These are phyloP conservation scores for Palythoa grandis DNA, from an alignment of 92 coral and sea anemone species.

Conservation along the genomic window DNA sequence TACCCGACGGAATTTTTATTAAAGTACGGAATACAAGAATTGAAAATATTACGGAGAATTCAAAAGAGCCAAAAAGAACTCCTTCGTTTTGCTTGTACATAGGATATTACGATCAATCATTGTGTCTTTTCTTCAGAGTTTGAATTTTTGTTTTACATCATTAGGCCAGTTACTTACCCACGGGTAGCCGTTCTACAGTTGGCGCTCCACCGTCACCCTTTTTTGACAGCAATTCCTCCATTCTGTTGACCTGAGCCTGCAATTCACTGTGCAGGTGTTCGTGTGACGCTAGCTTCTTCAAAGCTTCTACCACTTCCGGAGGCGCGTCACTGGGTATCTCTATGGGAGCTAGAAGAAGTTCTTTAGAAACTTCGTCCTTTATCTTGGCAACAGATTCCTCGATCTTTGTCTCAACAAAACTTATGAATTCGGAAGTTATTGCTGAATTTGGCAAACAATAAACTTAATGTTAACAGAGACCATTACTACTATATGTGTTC, in stretches of 20 bases:
- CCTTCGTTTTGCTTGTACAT: no score
- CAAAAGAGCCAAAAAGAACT: no score
- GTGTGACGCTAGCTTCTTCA: conserved; percentile 55
- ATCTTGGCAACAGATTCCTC: conserved; percentile 24
- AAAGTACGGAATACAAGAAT: no score
- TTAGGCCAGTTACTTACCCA: conserved; percentile 7
- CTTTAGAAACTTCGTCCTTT: conserved; percentile 30
- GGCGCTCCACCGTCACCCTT: conserved; percentile 16
- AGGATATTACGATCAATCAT: no score
- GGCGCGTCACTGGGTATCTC: conserved; percentile 63
- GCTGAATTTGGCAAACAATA: background rate
- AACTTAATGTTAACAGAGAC: background rate
- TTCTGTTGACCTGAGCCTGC: conserved; percentile 45
- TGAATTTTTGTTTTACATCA: no score
- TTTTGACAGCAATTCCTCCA: conserved; percentile 10
- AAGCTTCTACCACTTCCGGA: conserved; percentile 53
- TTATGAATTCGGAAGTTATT: conserved; percentile 7
- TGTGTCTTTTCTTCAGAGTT: no score
- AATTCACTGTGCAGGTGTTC: conserved; percentile 41
- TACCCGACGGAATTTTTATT: no score
- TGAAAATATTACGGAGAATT: no score
- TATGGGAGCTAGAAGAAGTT: conserved; percentile 39
- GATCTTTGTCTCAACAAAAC: conserved; percentile 32
- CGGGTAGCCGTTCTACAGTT: background rate
- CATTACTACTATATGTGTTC: background rate